Evolutionary conservation across 2,888 invertebrate species (phyloP).

Genomic region (Agrotis exclamationis): DNA sequence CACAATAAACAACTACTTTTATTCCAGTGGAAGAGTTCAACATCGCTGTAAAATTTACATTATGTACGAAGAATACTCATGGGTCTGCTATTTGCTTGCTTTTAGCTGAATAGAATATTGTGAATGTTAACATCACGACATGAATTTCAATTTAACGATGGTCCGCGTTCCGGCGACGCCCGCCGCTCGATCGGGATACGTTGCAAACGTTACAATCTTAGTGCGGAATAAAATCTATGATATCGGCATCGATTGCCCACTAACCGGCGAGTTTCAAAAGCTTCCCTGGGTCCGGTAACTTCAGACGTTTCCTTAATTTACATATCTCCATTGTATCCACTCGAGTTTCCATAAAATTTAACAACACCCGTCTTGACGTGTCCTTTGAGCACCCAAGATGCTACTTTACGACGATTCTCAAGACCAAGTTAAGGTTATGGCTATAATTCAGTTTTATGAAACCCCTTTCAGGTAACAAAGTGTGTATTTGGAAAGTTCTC

Average conservation of each 20-base stretch:
- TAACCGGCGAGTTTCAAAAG: conserved; percentile 74
- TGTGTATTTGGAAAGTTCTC: conserved; percentile 85
- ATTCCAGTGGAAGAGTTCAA: conserved; percentile 62
- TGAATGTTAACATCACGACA: conserved; percentile 75
- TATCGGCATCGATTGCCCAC: conserved; percentile 66
- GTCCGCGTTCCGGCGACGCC: conserved; percentile 62
- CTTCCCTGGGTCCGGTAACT: conserved; percentile 69
- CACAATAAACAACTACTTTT: conserved; percentile 63
- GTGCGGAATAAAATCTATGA: conserved; percentile 68
- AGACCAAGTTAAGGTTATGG: conserved; percentile 88
- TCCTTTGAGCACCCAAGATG: conserved; percentile 86
- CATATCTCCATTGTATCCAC: conserved; percentile 86
- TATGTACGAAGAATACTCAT: conserved; percentile 68
- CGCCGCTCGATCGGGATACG: conserved; percentile 52
- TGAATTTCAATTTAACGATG: conserved; percentile 80
- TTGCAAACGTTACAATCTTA: conserved; percentile 70
- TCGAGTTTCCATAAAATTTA: conserved; percentile 88
- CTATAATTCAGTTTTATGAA: conserved; percentile 90
- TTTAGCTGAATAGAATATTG: conserved; percentile 78
- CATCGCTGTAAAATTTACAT: conserved; percentile 69
- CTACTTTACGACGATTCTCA: conserved; percentile 88
- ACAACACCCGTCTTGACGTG: conserved; percentile 85
- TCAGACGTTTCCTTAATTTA: conserved; percentile 81
- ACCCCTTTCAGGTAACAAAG: conserved; percentile 89
- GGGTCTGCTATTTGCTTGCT: conserved; percentile 71